Evolutionary conservation across 1,140 invertebrate species (phyloP), one percentile per base, ranked within the genome.

Genomic region (Atta texana): DNA sequence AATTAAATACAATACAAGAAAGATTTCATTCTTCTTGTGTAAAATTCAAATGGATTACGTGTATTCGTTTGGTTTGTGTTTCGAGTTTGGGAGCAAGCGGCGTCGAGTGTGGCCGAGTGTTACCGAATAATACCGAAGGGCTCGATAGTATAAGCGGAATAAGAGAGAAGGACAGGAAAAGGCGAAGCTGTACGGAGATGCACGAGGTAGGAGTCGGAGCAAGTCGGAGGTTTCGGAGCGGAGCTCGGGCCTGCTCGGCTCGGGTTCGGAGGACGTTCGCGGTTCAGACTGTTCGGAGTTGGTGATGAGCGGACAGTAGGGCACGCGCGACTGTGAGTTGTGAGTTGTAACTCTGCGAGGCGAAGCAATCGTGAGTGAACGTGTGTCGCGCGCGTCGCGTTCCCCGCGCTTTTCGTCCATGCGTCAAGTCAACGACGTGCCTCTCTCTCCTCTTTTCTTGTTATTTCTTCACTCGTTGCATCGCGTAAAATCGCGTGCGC

Each of bases 161-260:
- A 14, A 3, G 63, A 18, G 63, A 8, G 2, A 2, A 3, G 31
- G 18, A 8, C 68, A 66, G 72, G 68, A 7, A 61, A 21, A n/a
- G 76, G 85, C 88, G 85, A 64, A 82, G 64, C 21, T 51, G 39
- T 8, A 53, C 85, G 76, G 34, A 82, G 66, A 76, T 53, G 24
- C 74, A 39, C 68, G 34, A 39, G 6, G 6, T 3, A 39, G 6
- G 78, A 63, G 72, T 16, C n/a, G 69, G 72, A 31, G 28, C 28
- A 31, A 31, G 28, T 31, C 28, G 28, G 28, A 31, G 3, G 28
- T 31, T 31, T 16, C n/a, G 69, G 72, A 68, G 66, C 63, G 31
- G 6, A 82, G 77, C 51, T 86, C 63, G 74, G 57, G 24, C 0
- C 24, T 3, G 39, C 78, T 51, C 12, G 81, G 82, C 63, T 77